A percentile compares a stretch with the other conserved stretches of the same genome.
These are phyloP conservation scores for Peribatodes rhomboidaria DNA, from an alignment of 2,888 invertebrate species.

Conservation along the genomic window DNA sequence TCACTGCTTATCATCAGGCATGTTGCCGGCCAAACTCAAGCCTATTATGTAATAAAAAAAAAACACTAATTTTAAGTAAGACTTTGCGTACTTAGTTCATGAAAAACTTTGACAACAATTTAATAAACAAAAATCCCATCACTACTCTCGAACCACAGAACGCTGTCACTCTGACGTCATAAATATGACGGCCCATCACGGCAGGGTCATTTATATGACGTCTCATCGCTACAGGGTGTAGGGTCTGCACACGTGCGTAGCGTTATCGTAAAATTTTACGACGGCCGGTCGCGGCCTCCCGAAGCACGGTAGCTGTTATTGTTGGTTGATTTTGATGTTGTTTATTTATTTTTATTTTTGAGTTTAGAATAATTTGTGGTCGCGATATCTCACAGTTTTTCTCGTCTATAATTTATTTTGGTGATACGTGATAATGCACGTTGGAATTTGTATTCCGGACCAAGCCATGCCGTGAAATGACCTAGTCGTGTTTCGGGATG, in stretches of 20 bases:
- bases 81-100: too few relatives aligned
- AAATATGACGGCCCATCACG: constrained; percentile 64
- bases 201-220: constrained; percentile 72
- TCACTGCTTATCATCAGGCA: too few relatives aligned
- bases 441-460: too few relatives aligned
- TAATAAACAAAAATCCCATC: constrained; percentile 18
- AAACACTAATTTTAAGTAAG: too few relatives aligned
- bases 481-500: too few relatives aligned
- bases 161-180: constrained; percentile 60
- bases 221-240: constrained; percentile 61
- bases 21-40: too few relatives aligned
- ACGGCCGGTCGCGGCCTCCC: constrained; percentile 61
- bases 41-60: too few relatives aligned
- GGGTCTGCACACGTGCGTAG: constrained; percentile 69
- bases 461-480: too few relatives aligned
- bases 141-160: constrained; percentile 26
- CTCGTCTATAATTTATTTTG: too few relatives aligned
- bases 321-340: constrained; percentile 53
- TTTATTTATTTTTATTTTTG: constrained; percentile 51
- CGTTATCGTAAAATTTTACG: constrained; percentile 85
- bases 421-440: too few relatives aligned
- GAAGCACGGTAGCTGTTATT: constrained; percentile 52
- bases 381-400: too few relatives aligned
- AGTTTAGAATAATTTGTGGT: neutral
- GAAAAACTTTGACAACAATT: neutral